Base-by-base conservation (phyloP, 2,113 vertebrate genomes). In the Melanocharis versteri region DNA sequence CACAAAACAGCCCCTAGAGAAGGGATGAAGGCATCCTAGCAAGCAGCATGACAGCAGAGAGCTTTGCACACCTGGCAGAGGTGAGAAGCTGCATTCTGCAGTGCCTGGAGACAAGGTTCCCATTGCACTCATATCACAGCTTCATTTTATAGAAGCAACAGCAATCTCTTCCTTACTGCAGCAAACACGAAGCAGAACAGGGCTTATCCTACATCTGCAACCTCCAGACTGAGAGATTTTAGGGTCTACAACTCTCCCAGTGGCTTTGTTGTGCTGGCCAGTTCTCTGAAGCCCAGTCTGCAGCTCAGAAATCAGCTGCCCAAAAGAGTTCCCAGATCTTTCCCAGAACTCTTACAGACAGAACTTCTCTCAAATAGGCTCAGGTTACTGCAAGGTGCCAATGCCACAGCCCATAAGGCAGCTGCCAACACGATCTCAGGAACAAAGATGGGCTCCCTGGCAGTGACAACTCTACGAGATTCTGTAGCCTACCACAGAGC, bases 181-280 rank as follows among this genome's bases (percentile, higher is more conserved):
- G 27, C 1, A 0, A 0, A 9, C 16, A n/a, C 0, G 2, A 73
- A 79, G 14, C 28, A 84, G 42, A 58, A 11, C 23, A 13, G 0
- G 2, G 14, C 16, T 76, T 23, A 21, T 51, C 21, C 22, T 1
- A 45, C 8, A 44, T 39, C 28, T 64, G 39, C 51, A 76, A 1
- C 27, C 17, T 47, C 47, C 65, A 82, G 13, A 40, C 26, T 27
- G 48, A 50, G 64, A 58, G 15, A 15, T 56, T 65, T 28, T 7
- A 30, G 27, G n/a, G 30, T 30, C 44, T 7, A 13, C 17, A 57
- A 0, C 11, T 45, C 83, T 69, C 40, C 48, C 39, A 11, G 3
- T 20, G 44, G 15, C 37, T 71, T 27, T 15, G 6, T 12, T 31
- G 54, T 17, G 14, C 26, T 37, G 44, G 28, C 15, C 51, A 62